Conservation (phyloP, 2,888 invertebrate species). For the Aspidiotus rigidus region DNA sequence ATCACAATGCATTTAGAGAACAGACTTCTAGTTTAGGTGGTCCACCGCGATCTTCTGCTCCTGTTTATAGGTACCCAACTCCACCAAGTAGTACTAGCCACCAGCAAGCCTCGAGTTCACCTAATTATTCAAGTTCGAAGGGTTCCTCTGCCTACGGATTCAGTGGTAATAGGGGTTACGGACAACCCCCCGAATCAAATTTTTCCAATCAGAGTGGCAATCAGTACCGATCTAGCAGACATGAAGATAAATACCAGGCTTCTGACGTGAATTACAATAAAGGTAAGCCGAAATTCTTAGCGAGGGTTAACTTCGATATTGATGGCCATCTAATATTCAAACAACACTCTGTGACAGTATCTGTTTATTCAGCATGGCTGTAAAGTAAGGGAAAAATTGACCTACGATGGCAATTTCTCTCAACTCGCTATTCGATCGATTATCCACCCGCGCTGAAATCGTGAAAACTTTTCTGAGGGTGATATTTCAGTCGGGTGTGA, state of each 20-base stretch:
- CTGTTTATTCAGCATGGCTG: no score
- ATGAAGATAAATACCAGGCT: slow-evolving; percentile 24
- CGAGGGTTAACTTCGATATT: background rate
- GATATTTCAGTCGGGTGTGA: no score
- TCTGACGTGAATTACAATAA: slow-evolving; percentile 23
- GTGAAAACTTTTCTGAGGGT: no score
- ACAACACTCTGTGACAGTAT: no score
- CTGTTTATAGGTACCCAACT: background rate
- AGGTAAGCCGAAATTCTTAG: slow-evolving; percentile 11
- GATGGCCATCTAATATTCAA: no score
- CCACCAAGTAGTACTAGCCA: background rate
- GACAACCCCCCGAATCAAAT: slow-evolving; percentile 34
- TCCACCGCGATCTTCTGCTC: background rate
- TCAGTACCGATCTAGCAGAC: slow-evolving; percentile 10
- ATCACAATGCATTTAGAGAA: background rate
- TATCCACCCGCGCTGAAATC: no score
- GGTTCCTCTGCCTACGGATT: slow-evolving; percentile 9
- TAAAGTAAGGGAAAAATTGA: no score
- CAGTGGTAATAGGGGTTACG: slow-evolving; percentile 38
- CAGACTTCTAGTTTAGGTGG: background rate
- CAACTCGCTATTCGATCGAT: no score
- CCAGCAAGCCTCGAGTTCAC: background rate
- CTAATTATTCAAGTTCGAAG: background rate
- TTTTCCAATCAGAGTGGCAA: no score
- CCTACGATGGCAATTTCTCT: no score